Evolutionary conservation across 2,797 vertebrate genomes (phyloP), one percentile per base, ranked within the genome.

Genomic region (Sciurus carolinensis): DNA sequence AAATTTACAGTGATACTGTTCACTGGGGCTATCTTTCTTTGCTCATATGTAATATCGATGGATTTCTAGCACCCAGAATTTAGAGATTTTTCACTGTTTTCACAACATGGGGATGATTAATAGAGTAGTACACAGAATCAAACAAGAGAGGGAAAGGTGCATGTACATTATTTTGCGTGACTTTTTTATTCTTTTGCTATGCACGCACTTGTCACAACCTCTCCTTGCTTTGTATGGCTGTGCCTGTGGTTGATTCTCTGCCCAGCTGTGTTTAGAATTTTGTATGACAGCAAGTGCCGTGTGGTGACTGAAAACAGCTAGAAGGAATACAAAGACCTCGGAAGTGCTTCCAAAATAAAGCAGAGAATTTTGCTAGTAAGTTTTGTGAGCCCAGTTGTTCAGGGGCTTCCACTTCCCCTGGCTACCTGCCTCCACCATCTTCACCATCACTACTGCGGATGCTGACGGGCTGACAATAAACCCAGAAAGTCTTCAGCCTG

Each of bases 191-290:
- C 22, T 66, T 96, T n/a, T 86, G 57, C 69, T 36, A n/a, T 33
- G 0, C 54, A 50, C 83, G 11, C 52, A 26, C 73, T 95, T 71
- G 87, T 22, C 92, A 72, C 42, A 9, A 7, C 2, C 89, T 92
- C 80, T 90, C 7, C 62, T 64, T 50, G 14, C 14, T 96, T 66
- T 18, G 17, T 47, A 22, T 62, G 39, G 72, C 94, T 93, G 69
- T 50, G n/a, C 50, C 67, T 67, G 71, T 5, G 62, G 39, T 64
- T 94, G 39, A 52, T 59, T 72, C 95, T 89, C 50, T 88, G 87
- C 7, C 72, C 92, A n/a, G 42, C 83, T 96, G 11, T 91, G 57
- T 83, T 97, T 73, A 64, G 36, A 90, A 8, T 82, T 81, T 17
- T 18, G 13, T n/a, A 30, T 26, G 50, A 83, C 7, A 85, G 71